Conservation (phyloP, 2,113 vertebrate genomes). For the Caloenas nicobarica region DNA sequence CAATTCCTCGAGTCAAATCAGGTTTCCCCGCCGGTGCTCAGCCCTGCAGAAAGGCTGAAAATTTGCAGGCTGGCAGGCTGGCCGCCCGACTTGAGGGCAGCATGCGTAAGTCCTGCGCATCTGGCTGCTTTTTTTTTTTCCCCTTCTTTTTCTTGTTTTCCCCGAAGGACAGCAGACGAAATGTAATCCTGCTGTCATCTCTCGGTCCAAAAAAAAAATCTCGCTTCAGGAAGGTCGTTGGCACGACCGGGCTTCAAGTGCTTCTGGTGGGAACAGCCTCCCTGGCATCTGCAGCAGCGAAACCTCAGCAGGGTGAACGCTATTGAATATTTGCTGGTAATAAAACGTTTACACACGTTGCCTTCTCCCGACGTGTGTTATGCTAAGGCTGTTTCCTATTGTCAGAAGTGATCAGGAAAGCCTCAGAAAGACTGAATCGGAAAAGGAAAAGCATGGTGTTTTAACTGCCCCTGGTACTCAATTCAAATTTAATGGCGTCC, state of each 20-base stretch:
- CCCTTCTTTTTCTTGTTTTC: fast-evolving
- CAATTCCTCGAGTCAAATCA: not conserved
- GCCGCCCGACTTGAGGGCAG: not conserved
- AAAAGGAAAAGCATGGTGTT: not conserved
- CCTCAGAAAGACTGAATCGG: not conserved
- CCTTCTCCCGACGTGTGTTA: not conserved
- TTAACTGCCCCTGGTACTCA: not conserved
- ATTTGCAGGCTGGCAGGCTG: not conserved
- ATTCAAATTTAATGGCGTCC: not conserved
- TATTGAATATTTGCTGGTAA: not conserved
- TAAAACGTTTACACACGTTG: not conserved
- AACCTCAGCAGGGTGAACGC: not conserved
- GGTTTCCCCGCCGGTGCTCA: not conserved
- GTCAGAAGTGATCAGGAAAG: not conserved
- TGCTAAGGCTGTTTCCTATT: not conserved
- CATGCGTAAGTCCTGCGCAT: not conserved
- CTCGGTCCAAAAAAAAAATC: not conserved
- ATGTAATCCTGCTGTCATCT: not conserved
- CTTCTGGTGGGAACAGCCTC: not conserved
- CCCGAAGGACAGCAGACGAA: not conserved
- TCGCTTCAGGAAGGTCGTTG: not conserved
- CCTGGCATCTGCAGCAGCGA: not conserved
- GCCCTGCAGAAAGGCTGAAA: not conserved
- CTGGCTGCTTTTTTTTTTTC: not conserved
- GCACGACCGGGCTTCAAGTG: not conserved